A percentile compares a stretch with the other conserved stretches of the same genome.
Conservation (phyloP, 1,140 invertebrate species). For the Hycleus cichorii region DNA sequence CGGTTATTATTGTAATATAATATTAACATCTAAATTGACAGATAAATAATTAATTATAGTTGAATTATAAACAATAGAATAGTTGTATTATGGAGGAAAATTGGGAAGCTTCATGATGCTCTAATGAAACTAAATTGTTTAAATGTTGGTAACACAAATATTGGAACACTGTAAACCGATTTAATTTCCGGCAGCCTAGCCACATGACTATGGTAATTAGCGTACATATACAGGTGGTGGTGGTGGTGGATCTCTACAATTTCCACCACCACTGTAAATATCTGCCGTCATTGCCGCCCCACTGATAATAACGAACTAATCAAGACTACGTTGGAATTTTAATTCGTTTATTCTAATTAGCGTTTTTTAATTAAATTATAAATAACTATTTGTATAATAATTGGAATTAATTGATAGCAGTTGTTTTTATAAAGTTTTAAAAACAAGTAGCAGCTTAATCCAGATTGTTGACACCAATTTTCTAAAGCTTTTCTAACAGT, state of each 20-base stretch:
- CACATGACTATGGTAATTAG: constrained; percentile 39
- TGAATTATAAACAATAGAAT: too few relatives aligned
- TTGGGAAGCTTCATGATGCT: constrained; percentile 12
- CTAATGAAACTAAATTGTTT: constrained; percentile 37
- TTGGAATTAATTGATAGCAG: too few relatives aligned
- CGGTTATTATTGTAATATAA: neutral
- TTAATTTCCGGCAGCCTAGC: constrained; percentile 37
- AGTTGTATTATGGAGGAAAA: too few relatives aligned
- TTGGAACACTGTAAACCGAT: constrained; percentile 35
- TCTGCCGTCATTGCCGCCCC: neutral
- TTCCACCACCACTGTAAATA: neutral
- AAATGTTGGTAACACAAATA: constrained; percentile 37
- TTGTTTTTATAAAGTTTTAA: too few relatives aligned
- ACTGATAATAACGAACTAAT: constrained; percentile 29
- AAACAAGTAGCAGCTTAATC: too few relatives aligned
- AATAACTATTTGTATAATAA: too few relatives aligned
- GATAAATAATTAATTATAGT: too few relatives aligned
- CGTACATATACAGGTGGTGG: constrained; percentile 24
- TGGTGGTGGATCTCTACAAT: constrained; percentile 1
- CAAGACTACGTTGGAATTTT: constrained; percentile 35
- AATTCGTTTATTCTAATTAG: constrained; percentile 27
- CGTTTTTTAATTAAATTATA: too few relatives aligned
- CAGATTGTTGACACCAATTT: too few relatives aligned
- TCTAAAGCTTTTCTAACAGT: too few relatives aligned
- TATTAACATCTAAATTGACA: too few relatives aligned